Evolutionary conservation across 2,797 vertebrate genomes (phyloP).

Genomic region (Gypaetus barbatus): DNA sequence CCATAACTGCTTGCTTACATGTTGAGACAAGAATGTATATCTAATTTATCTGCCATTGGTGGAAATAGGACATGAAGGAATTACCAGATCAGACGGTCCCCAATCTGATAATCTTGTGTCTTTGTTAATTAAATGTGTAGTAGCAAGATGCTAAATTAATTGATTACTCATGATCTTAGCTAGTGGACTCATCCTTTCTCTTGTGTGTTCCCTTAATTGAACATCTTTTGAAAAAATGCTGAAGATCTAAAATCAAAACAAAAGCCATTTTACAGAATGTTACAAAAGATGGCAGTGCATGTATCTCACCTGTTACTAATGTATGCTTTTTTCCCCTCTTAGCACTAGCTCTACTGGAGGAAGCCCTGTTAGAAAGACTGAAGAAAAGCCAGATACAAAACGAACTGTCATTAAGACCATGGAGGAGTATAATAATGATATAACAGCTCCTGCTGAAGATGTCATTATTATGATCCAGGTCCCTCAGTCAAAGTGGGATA

Average conservation of each 20-base stretch:
- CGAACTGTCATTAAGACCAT: slow-evolving; percentile 82
- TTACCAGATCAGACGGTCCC: slow-evolving; percentile 20
- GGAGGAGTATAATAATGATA: slow-evolving; percentile 84
- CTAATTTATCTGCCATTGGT: neutral
- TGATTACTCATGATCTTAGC: slow-evolving; percentile 6
- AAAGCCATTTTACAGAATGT: neutral
- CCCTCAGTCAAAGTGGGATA: slow-evolving; percentile 86
- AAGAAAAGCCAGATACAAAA: slow-evolving; percentile 79
- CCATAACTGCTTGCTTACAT: neutral
- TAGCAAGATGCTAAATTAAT: neutral
- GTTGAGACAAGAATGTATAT: neutral
- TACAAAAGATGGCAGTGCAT: neutral
- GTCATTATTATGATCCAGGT: slow-evolving; percentile 85
- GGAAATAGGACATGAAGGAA: slow-evolving; percentile 29
- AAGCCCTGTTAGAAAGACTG: slow-evolving; percentile 81
- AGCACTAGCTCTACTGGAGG: slow-evolving; percentile 85
- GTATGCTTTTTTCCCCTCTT: neutral
- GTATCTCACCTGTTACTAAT: neutral
- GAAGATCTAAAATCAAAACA: neutral
- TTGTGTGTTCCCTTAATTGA: neutral
- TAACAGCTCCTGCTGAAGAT: slow-evolving; percentile 80
- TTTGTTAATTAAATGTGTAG: slow-evolving; percentile 14
- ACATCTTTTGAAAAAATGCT: neutral
- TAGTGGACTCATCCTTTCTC: neutral
- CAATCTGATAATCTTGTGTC: slow-evolving; percentile 12